A percentile compares a stretch with the other conserved stretches of the same genome.
Evolutionary conservation across 2,113 vertebrate species (phyloP).

Genomic region (Elaphurus davidianus): DNA sequence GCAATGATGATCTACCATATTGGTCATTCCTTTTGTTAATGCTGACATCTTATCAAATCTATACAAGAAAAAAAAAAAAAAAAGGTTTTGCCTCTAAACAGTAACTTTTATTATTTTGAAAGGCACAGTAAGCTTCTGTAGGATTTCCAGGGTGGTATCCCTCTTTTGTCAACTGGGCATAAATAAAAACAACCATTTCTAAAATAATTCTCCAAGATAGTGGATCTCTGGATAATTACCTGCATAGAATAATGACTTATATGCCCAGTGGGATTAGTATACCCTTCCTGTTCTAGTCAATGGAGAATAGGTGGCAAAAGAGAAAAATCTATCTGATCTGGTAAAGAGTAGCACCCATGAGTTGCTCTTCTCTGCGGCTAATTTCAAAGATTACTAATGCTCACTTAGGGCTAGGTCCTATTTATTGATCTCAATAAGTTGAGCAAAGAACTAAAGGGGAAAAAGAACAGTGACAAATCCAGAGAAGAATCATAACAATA

Average conservation of each 20-base stretch:
- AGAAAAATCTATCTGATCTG: neutral
- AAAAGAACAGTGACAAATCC: neutral
- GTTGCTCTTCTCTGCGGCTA: neutral
- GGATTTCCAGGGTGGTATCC: neutral
- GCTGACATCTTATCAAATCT: neutral
- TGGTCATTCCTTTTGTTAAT: neutral
- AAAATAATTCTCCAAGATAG: neutral
- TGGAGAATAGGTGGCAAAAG: neutral
- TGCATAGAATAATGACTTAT: neutral
- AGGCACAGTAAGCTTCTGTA: neutral
- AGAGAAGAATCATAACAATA: neutral
- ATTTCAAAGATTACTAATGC: neutral
- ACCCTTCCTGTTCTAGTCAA: neutral
- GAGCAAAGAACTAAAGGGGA: neutral
- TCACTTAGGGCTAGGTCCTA: neutral
- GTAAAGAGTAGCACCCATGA: neutral
- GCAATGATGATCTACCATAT: neutral
- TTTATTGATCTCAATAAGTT: neutral
- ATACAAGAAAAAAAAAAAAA: neutral
- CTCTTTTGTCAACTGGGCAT: neutral
- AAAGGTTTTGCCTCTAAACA: neutral
- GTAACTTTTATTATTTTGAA: neutral
- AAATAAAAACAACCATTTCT: neutral
- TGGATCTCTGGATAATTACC: neutral
- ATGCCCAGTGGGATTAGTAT: accelerated